Evolutionary conservation across 2,113 vertebrate species (phyloP), one percentile per base, ranked within the genome.

Genomic region (Camelus dromedarius): DNA sequence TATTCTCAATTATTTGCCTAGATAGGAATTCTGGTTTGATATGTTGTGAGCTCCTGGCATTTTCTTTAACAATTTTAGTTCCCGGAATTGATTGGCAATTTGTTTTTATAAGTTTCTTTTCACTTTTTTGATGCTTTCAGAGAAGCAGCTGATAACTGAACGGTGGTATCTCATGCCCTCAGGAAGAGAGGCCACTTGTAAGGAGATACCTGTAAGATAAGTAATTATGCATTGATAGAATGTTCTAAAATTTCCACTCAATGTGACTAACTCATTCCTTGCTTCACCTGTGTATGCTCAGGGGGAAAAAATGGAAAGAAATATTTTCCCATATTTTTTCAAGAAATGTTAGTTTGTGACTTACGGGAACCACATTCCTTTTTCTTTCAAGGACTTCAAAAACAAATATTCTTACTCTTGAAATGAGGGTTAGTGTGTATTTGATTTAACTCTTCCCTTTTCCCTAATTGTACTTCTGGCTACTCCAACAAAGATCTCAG

Each of bases 101-200:
- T 73, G n/a, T 87, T 82, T 92, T 87, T 60, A 22, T 13, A 64
- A 42, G 20, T 92, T 72, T 86, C 54, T 87, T 93, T 94, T 69
- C 15, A 48, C 38, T 67, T 76, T 89, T 67, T 64, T 93, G 75
- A 82, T 93, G 70, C 14, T 77, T 10, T 66, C 67, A 56, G 60
- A 73, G 82, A 87, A 89, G 46, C 32, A 91, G 11, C 42, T 91
- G 30, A 11, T 56, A n/a, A 56, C 3, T 46, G 81, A 66, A 32
- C 26, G 52, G 30, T 73, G n/a, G 38, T 69, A 60, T 69, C 32
- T 30, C 9, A 24, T 15, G 15, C 2, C 16, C 54, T 83, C 10
- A 32, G 32, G 60, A 83, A 87, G 60, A 81, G 62, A 62, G 3
- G 28, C 19, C 83, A 18, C 48, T 84, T 76, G 50, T 60, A 66